Base-by-base conservation (phyloP, 2,888 invertebrate species). In the Stenodema calcarata region DNA sequence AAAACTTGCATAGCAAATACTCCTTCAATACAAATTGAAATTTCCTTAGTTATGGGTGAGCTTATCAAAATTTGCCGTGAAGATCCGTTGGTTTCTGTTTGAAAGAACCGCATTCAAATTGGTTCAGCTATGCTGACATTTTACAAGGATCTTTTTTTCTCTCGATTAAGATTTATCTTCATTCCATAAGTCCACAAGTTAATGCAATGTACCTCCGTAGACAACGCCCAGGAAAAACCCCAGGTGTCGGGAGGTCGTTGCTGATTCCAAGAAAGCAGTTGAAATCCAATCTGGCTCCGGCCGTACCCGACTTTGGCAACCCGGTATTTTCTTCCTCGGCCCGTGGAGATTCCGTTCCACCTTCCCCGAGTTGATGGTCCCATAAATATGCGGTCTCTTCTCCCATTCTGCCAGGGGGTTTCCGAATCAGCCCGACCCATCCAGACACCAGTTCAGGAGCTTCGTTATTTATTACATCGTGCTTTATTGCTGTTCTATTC, bases 341-440 rank as follows among this genome's bases (percentile, higher is more conserved):
- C 35, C 4, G 35, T 7, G 35, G 50, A 50, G 0, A 50, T 50
- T 50, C 50, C 50, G 50, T 62, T 62, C 62, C 62, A 62, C 62
- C 62, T 62, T 62, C 62, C 9, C 62, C 2, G 62, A 62, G 62
- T 62, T 62, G 62, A 62, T 62, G 62, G 62, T 12, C 62, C 62
- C 62, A 62, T 62, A 62, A 62, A 62, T 62, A 62, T 62, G 62
- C 62, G 62, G 62, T 62, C 62, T 62, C 62, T n/a, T n/a, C 62
- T 62, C 23, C 62, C 23, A 27, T 23, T 62, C n/a, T 23, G 7
- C 23, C 2, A n/a, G 62, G 62, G 23, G 62, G 62, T 62, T 62
- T 62, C 23, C 62, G 62, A 27, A 62, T 62, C 62, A 62, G 62
- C 62, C 27, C 9, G 50, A 12, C 16, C 62, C 62, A 11, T 18